A percentile compares a stretch with the other conserved stretches of the same genome.
These are phyloP conservation scores for Etheostoma spectabile DNA, from an alignment of 2,113 vertebrate species.

Conservation along the genomic window DNA sequence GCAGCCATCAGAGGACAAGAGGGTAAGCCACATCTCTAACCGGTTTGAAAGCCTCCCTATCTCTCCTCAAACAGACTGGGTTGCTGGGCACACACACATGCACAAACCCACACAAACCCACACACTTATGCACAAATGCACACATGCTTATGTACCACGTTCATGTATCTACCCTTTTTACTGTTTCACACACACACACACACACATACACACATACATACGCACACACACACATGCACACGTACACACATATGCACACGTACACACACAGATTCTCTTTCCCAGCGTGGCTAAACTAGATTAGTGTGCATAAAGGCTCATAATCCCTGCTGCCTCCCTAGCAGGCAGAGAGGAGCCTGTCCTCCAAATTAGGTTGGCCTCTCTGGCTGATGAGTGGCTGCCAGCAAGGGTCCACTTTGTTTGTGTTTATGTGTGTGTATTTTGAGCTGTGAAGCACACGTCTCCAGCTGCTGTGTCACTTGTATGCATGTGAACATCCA, in stretches of 20 bases:
- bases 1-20: conserved; percentile 63
- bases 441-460: conserved; percentile 31
- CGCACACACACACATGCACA: conserved; percentile 31
- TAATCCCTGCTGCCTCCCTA: conserved; percentile 82
- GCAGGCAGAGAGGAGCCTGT: conserved; percentile 81
- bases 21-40: conserved; percentile 68
- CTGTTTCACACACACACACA: conserved; percentile 14
- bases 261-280: conserved; percentile 59
- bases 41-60: conserved; percentile 63
- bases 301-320: conserved; percentile 85
- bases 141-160: conserved; percentile 20
- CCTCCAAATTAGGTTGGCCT: conserved; percentile 82
- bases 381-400: conserved; percentile 76
- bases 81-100: conserved; percentile 24
- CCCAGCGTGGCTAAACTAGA: conserved; percentile 82
- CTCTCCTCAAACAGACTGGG: conserved; percentile 64
- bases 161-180: conserved; percentile 49
- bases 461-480: conserved; percentile 52
- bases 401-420: conserved; percentile 67
- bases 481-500: conserved; percentile 31
- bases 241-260: conserved; percentile 32
- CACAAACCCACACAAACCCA: background rate
- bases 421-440: conserved; percentile 28
- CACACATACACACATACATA: background rate
- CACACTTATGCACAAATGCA: background rate